Conservation (phyloP, 2,113 vertebrate genomes). For the Pygoscelis antarcticus region DNA sequence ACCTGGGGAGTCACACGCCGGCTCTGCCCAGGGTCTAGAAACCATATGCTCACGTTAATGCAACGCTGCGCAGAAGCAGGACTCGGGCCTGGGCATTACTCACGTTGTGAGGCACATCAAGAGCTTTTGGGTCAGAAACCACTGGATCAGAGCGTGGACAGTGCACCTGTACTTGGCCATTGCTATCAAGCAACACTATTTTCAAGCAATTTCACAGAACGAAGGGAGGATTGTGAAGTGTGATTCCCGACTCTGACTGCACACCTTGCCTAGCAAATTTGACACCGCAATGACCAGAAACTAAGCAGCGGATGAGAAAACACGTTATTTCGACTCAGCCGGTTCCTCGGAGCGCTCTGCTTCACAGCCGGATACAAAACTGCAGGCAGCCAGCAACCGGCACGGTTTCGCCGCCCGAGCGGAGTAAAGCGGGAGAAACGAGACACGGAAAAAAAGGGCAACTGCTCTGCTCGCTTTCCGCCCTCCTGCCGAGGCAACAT, state of each 20-base stretch:
- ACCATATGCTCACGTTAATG: rapidly evolving
- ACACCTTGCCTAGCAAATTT: rapidly evolving
- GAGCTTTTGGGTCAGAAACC: neutral
- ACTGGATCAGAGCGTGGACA: rapidly evolving
- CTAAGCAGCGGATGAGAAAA: neutral
- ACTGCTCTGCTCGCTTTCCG: rapidly evolving
- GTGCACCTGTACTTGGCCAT: neutral
- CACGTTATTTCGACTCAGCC: rapidly evolving
- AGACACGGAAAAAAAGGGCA: rapidly evolving
- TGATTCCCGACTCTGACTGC: rapidly evolving
- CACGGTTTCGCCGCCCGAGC: neutral
- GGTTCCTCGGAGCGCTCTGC: neutral
- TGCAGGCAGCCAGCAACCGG: neutral
- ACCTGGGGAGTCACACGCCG: rapidly evolving
- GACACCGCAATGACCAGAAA: neutral
- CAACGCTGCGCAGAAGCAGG: neutral
- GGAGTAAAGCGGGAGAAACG: neutral
- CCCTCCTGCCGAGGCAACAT: neutral
- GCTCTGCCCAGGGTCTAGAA: rapidly evolving
- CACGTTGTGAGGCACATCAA: rapidly evolving
- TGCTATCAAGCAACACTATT: rapidly evolving
- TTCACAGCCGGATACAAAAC: rapidly evolving
- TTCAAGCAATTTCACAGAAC: rapidly evolving
- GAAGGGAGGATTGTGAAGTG: rapidly evolving
- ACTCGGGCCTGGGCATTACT: neutral